phyloP scores from a whole-genome alignment of 1,140 invertebrate species.

The Pollicipes pollicipes region DNA sequence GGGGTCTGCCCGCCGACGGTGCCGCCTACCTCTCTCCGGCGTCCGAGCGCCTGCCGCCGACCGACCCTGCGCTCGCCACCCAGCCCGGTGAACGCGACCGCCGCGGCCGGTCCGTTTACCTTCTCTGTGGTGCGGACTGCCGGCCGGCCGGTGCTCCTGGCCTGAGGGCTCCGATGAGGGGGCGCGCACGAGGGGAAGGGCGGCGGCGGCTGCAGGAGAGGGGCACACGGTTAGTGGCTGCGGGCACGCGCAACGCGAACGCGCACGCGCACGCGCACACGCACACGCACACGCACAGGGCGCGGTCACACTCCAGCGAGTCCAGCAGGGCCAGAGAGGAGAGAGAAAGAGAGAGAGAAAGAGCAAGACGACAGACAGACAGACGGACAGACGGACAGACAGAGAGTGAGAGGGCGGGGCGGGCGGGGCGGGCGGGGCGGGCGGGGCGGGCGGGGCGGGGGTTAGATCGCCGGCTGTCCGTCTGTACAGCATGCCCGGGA shows the following conservation, averaged over 20 bases:
- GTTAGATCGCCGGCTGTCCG: not conserved
- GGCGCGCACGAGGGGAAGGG: conserved; percentile 10
- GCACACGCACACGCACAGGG: not conserved
- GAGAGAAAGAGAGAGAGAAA: too few species aligned
- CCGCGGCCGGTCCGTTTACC: not conserved
- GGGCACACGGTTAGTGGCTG: not conserved
- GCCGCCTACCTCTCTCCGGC: too few species aligned
- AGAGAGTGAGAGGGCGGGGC: not conserved
- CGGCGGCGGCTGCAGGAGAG: not conserved
- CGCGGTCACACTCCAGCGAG: not conserved
- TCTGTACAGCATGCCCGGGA: not conserved
- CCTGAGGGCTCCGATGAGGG: conserved; percentile 7
- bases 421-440: too few species aligned
- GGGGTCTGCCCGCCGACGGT: too few species aligned
- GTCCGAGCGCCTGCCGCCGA: too few species aligned
- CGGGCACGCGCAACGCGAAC: too few species aligned
- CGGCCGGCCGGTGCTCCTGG: not conserved
- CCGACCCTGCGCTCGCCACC: too few species aligned
- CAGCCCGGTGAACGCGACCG: too few species aligned
- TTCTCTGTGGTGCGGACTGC: conserved; percentile 9
- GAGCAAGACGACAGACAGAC: too few species aligned
- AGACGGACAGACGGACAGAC: too few species aligned
- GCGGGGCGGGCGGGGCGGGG: too few species aligned
- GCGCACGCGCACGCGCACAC: not conserved
- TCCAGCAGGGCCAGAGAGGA: not conserved